Conservation (phyloP, 2,113 vertebrate species). For the Microcebus griseorufus region DNA sequence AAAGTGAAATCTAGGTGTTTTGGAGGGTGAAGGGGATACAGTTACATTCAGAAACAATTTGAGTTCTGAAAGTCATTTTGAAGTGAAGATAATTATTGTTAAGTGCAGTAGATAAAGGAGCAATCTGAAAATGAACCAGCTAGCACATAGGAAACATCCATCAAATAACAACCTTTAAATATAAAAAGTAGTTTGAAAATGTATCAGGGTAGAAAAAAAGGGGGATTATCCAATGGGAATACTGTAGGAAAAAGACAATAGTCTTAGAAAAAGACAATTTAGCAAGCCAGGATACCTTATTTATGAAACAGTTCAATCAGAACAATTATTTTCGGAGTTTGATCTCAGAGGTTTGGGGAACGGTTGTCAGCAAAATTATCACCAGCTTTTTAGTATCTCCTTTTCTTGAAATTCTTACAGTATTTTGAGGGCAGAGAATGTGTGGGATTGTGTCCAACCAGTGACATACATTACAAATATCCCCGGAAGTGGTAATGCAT, state of each 20-base stretch:
- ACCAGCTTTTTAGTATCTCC: background rate
- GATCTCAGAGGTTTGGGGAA: background rate
- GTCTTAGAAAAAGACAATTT: background rate
- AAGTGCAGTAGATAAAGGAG: background rate
- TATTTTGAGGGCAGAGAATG: background rate
- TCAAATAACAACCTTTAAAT: constrained; percentile 26
- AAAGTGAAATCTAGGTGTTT: background rate
- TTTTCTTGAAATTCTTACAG: background rate
- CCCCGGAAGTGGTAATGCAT: background rate
- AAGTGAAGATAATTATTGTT: constrained; percentile 27
- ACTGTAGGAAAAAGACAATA: background rate
- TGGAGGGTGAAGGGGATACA: background rate
- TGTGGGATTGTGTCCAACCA: background rate
- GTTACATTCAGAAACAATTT: background rate
- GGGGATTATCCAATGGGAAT: background rate
- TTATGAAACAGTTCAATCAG: background rate
- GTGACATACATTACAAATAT: background rate
- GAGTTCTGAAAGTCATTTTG: constrained; percentile 17
- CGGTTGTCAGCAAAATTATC: background rate
- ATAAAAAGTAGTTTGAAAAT: background rate
- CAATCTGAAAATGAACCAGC: background rate
- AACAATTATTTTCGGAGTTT: background rate
- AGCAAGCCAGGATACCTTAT: background rate
- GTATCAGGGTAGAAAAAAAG: background rate
- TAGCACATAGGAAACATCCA: background rate